Evolutionary conservation across 2,113 vertebrate genomes (phyloP).

Genomic region (Paraplagusia blochii): DNA sequence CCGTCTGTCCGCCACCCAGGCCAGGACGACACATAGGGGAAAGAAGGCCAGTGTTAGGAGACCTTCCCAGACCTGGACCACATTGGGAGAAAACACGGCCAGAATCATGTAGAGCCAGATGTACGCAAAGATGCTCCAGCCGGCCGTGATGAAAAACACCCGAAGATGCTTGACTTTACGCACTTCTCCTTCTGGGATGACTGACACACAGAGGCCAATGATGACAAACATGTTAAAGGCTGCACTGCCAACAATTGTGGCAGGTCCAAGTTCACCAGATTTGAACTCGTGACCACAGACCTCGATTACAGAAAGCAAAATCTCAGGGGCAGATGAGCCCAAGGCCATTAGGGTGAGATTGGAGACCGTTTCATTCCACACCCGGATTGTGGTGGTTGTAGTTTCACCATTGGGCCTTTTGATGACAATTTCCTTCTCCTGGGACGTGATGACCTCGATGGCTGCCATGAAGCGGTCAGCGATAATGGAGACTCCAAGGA

Average conservation of each 20-base stretch:
- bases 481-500: slow-evolving; percentile 97
- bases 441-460: slow-evolving; percentile 98
- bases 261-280: slow-evolving; percentile 91
- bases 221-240: slow-evolving; percentile 99
- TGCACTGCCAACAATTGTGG: slow-evolving; percentile 95
- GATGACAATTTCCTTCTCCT: slow-evolving; percentile 93
- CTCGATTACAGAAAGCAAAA: slow-evolving; percentile 95
- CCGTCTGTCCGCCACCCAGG: slow-evolving; percentile 92
- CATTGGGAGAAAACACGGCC: slow-evolving; percentile 94
- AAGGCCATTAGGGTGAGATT: slow-evolving; percentile 98
- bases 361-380: slow-evolving; percentile 98
- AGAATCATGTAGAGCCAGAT: slow-evolving; percentile 99
- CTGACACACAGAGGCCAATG: slow-evolving; percentile 93
- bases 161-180: slow-evolving; percentile 95
- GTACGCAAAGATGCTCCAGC: slow-evolving; percentile 98
- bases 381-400: slow-evolving; percentile 88
- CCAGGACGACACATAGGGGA: slow-evolving; percentile 90
- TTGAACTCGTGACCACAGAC: slow-evolving; percentile 92
- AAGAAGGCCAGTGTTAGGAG: slow-evolving; percentile 95
- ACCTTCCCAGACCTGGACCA: slow-evolving; percentile 97
- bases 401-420: slow-evolving; percentile 96
- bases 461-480: slow-evolving; percentile 99
- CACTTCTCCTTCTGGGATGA: slow-evolving; percentile 93
- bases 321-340: slow-evolving; percentile 95
- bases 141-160: slow-evolving; percentile 96